These are phyloP conservation scores for Teleiodes luculella DNA, from an alignment of 2,888 invertebrate species.

Conservation along the genomic window DNA sequence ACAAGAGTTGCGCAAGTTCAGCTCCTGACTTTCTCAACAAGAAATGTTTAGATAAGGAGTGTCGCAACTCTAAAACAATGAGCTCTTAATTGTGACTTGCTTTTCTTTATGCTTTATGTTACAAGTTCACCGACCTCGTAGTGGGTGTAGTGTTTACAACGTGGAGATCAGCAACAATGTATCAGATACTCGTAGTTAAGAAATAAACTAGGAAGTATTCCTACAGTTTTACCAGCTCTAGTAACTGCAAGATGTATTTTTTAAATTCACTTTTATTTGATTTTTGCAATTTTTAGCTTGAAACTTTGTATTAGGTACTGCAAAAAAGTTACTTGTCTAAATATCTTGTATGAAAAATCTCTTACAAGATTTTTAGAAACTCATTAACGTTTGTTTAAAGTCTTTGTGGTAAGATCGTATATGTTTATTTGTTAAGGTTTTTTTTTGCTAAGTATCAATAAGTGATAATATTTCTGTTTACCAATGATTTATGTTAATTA, in stretches of 20 bases:
- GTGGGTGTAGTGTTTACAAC: conserved; percentile 36
- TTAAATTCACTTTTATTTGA: no score
- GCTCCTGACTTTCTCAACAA: conserved; percentile 37
- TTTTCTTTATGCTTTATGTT: conserved; percentile 44
- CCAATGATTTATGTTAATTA: conserved; percentile 59
- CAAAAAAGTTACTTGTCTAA: no score
- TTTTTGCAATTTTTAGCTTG: no score
- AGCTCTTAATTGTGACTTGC: conserved; percentile 63
- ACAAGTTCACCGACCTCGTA: conserved; percentile 51
- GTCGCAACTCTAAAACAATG: conserved; percentile 71
- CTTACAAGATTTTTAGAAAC: no score
- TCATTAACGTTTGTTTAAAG: no score
- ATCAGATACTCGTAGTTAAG: conserved; percentile 35
- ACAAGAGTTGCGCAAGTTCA: not conserved
- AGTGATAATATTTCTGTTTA: not conserved
- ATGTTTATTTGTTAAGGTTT: no score
- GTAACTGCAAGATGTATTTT: no score
- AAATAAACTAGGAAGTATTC: conserved; percentile 25
- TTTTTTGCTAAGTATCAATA: not conserved
- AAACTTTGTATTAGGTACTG: no score
- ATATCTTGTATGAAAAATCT: no score
- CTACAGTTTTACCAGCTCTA: no score
- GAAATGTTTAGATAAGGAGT: conserved; percentile 62
- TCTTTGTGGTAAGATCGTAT: no score
- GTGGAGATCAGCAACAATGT: conserved; percentile 40